Conservation (phyloP, 1,140 invertebrate species). For the Theocolax elegans region DNA sequence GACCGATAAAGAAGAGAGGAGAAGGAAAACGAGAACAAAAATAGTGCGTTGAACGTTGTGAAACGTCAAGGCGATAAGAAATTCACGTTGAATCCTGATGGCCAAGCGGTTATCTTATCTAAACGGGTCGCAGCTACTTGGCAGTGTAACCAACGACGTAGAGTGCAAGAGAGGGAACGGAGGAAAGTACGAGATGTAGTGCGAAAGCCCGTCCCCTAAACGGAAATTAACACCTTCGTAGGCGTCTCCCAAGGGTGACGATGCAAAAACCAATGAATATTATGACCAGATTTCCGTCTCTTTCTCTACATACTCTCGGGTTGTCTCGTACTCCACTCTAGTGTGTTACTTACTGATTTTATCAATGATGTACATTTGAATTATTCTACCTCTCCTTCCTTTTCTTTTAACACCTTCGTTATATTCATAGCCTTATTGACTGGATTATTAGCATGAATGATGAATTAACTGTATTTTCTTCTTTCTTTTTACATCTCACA, state of each 20-base stretch:
- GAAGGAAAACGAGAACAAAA: neutral
- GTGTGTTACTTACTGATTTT: no score
- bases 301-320: no score
- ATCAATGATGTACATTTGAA: no score
- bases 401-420: no score
- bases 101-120: slow-evolving; percentile 65
- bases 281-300: slow-evolving; percentile 37
- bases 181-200: neutral
- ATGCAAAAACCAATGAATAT: slow-evolving; percentile 57
- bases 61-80: slow-evolving; percentile 46
- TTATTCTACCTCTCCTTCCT: no score
- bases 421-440: no score
- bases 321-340: no score
- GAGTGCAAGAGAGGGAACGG: neutral
- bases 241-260: neutral
- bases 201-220: slow-evolving; percentile 50
- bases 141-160: slow-evolving; percentile 1
- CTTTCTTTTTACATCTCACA: no score
- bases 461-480: no score
- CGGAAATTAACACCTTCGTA: slow-evolving; percentile 59
- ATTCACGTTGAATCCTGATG: slow-evolving; percentile 55
- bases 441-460: no score
- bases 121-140: slow-evolving; percentile 53
- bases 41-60: no score
- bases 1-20: neutral